Evolutionary conservation across 92 coral and sea anemone species (phyloP).

Genomic region (Parazoanthus atlanticus): DNA sequence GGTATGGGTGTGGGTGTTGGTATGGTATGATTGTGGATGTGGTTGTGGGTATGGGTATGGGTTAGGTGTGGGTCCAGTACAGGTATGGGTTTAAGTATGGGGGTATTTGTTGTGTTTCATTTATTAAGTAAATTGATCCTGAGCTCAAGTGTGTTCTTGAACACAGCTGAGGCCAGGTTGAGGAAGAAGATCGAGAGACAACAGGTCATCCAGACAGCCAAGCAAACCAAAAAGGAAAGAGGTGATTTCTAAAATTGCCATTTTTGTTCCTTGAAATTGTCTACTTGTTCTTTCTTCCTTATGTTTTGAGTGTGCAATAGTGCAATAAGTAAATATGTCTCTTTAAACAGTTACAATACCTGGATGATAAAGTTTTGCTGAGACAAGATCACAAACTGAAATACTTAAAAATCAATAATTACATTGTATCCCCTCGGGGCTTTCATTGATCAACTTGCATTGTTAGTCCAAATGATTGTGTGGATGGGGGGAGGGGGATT

Average conservation of each 20-base stretch:
- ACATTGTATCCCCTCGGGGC: too few species aligned
- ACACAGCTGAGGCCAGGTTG: slow-evolving; percentile 79
- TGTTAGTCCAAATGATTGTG: too few species aligned
- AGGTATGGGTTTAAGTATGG: neutral
- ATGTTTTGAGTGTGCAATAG: neutral
- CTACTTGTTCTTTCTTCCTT: slow-evolving; percentile 31
- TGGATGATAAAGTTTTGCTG: neutral
- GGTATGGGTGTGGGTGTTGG: neutral
- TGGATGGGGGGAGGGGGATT: too few species aligned
- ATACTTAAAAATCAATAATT: neutral
- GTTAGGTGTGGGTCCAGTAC: too few species aligned
- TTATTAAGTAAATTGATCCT: slow-evolving; percentile 19
- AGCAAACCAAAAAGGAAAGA: slow-evolving; percentile 85
- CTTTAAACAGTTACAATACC: neutral
- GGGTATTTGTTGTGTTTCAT: neutral
- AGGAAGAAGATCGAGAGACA: slow-evolving; percentile 85
- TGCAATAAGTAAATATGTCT: neutral
- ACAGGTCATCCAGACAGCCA: slow-evolving; percentile 77
- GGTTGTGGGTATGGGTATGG: neutral
- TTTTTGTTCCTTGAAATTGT: slow-evolving; percentile 55
- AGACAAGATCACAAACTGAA: neutral
- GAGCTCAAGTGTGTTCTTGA: slow-evolving; percentile 46
- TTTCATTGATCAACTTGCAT: too few species aligned
- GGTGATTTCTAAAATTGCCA: slow-evolving; percentile 65
- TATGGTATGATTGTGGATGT: neutral